phyloP scores from a whole-genome alignment of 2,113 vertebrate species.

The Osmerus mordax region DNA sequence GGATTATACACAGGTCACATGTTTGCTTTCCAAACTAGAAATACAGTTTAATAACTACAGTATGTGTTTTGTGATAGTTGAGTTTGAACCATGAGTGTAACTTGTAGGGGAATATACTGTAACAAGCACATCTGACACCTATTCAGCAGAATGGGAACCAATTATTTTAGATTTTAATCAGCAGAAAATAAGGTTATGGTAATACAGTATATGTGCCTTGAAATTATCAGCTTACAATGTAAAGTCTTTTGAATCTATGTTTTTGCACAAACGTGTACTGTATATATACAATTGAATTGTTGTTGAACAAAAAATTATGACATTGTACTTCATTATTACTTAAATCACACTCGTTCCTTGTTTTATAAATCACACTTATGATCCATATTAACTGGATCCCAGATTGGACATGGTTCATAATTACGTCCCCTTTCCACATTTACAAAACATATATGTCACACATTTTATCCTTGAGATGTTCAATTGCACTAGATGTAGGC shows the following conservation, averaged over 20 bases:
- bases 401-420: too few species aligned
- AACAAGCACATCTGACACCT: constrained; percentile 49
- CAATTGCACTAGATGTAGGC: too few species aligned
- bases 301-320: constrained; percentile 42
- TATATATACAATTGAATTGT: constrained; percentile 52
- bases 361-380: neutral
- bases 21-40: neutral
- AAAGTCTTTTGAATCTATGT: constrained; percentile 43
- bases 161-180: constrained; percentile 38
- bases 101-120: constrained; percentile 24
- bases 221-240: constrained; percentile 53
- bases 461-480: too few species aligned
- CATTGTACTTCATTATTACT: constrained; percentile 48
- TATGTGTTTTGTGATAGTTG: constrained; percentile 22
- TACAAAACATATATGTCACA: too few species aligned
- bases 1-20: neutral
- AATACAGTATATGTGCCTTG: constrained; percentile 56
- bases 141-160: constrained; percentile 35
- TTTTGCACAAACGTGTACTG: constrained; percentile 54
- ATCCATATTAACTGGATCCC: too few species aligned
- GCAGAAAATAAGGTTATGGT: constrained; percentile 47
- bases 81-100: constrained; percentile 30
- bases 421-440: too few species aligned
- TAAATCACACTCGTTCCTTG: neutral
- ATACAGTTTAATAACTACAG: neutral